Conservation (phyloP, 2,797 vertebrate species). For the Pipistrellus nathusii region DNA sequence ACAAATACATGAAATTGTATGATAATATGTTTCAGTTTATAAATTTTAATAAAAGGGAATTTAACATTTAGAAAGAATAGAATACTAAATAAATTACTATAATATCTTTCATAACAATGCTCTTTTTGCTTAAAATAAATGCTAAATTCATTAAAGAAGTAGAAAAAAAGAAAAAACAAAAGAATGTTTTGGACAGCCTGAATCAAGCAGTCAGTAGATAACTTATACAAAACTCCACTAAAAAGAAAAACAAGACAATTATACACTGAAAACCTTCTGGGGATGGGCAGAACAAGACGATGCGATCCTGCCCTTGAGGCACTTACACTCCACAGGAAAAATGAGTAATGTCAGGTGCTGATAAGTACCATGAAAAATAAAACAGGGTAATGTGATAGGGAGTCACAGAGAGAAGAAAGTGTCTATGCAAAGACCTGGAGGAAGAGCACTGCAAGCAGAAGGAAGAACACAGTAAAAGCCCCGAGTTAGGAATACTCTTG, state of each 20-base stretch:
- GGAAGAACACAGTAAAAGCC: not conserved
- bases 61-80: slow-evolving; percentile 22
- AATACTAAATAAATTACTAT: not conserved
- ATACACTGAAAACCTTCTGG: not conserved
- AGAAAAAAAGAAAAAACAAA: not conserved
- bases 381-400: not conserved
- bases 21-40: not conserved
- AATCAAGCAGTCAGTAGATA: slow-evolving; percentile 90
- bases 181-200: slow-evolving; percentile 86
- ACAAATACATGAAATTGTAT: slow-evolving; percentile 66
- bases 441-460: not conserved
- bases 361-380: not conserved
- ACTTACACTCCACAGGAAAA: not conserved
- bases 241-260: slow-evolving; percentile 72
- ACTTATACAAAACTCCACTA: slow-evolving; percentile 92
- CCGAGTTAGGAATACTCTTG: not conserved
- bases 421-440: not conserved
- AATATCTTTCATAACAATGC: not conserved
- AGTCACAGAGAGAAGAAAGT: not conserved
- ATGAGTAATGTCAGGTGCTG: not conserved
- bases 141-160: not conserved
- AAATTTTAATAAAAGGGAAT: slow-evolving; percentile 29
- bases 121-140: slow-evolving; percentile 49
- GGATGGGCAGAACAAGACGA: not conserved
- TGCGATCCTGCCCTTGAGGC: not conserved